Base-by-base conservation (phyloP, 2,888 invertebrate genomes). In the Serripes groenlandicus region DNA sequence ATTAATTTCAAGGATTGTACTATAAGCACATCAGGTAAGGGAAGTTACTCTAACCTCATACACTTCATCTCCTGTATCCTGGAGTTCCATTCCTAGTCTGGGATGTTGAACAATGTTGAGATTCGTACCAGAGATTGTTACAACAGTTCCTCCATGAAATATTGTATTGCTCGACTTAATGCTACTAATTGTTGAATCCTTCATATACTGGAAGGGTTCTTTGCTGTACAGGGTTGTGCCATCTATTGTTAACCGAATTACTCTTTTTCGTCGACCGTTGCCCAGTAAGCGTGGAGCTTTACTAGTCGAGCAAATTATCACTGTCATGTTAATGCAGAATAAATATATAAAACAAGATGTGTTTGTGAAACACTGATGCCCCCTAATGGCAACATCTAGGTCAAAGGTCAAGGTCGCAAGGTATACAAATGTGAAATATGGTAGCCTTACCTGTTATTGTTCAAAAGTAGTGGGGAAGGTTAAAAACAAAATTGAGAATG, bases 121-220 rank as follows among this genome's bases (percentile, higher is more conserved):
- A 78, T 94, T 91, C 15, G 75, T 81, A 1, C 95, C 95, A 2
- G 30, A 83, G 0, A 95, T 90, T 0, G 89, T 92, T 5, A 94
- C 86, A 21, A 78, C 86, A n/a, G 91, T 90, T 0, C 94, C 93
- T 28, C 94, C 94, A 87, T 93, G 94, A 21, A 75, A 76, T 32
- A 85, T 78, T 3, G 85, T 80, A 18, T 37, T 34, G 0, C 35
- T 49, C 0, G 92, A 91, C n/a, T 78, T 26, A n/a, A 93, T 87
- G 26, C 42, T 69, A 1, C 73, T 81, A 5, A 93, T 88, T 3
- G 85, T 81, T 0, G 93, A 92, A 81, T 94, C 92, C 5, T 81
- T 81, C 66, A 87, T 87, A 81, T 92, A 94, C 21, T 60, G 72
- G 75, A 83, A 89, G 0, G 76, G 70, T 26, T 70, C 70, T 7